phyloP scores from a whole-genome alignment of 1,140 invertebrate genomes.

The Charaxes varanes region DNA sequence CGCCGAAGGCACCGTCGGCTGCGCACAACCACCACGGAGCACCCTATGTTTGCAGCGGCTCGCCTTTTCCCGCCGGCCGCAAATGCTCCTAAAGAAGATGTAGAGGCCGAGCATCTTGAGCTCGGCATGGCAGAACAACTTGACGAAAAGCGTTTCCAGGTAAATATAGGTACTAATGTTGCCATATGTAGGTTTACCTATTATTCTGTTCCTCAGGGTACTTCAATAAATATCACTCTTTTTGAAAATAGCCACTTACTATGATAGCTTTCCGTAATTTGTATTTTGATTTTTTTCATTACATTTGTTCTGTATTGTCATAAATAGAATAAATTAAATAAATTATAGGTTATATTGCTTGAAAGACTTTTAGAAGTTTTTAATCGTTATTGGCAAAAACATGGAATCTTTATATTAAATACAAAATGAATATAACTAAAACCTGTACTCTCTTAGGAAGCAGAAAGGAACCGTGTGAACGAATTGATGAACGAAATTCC shows the following conservation, averaged over 20 bases:
- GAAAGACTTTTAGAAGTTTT: too few species aligned
- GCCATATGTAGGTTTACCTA: too few species aligned
- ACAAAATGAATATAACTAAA: too few species aligned
- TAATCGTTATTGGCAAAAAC: too few species aligned
- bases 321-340: too few species aligned
- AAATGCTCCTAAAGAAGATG: constrained; percentile 25
- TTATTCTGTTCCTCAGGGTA: too few species aligned
- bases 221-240: too few species aligned
- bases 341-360: too few species aligned
- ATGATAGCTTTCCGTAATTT: too few species aligned
- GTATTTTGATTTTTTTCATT: too few species aligned
- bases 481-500: constrained; percentile 39
- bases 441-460: constrained; percentile 45
- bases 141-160: constrained; percentile 60
- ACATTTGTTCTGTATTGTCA: too few species aligned
- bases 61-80: constrained; percentile 27
- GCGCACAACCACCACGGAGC: constrained; percentile 41
- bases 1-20: constrained; percentile 43
- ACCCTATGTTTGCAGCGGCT: constrained; percentile 28
- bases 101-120: constrained; percentile 51
- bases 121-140: constrained; percentile 51
- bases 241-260: too few species aligned
- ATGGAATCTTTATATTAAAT: neutral
- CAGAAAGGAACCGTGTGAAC: constrained; percentile 42
- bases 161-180: constrained; percentile 12